A percentile compares a stretch with the other conserved stretches of the same genome.
Conservation (phyloP, 1,140 invertebrate species). For the Euschistus heros region DNA sequence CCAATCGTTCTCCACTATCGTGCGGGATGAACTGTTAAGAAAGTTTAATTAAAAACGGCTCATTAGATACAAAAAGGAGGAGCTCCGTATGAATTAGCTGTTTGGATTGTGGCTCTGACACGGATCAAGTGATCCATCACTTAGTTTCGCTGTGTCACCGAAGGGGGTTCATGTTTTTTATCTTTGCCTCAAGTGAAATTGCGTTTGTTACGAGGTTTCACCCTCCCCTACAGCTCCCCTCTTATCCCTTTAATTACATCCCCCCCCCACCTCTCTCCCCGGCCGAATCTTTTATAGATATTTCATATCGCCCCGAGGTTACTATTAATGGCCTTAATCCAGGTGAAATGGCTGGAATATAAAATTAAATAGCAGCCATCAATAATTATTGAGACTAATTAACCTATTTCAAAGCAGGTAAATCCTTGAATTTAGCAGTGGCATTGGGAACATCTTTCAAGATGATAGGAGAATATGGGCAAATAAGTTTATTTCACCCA, state of each 20-base stretch:
- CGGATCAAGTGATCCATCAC: conserved; percentile 10
- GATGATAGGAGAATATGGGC: too few relatives aligned
- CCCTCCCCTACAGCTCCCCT: background rate
- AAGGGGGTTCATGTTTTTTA: background rate
- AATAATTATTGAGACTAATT: too few relatives aligned
- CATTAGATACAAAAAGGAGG: background rate
- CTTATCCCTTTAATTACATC: conserved; percentile 6
- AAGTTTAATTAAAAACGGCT: background rate
- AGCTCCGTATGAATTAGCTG: background rate
- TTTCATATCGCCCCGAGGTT: too few relatives aligned
- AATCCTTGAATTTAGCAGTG: too few relatives aligned
- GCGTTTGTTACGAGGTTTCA: conserved; percentile 14
- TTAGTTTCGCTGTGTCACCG: conserved; percentile 10
- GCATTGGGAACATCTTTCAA: too few relatives aligned
- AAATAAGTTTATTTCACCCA: too few relatives aligned
- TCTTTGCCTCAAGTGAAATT: conserved; percentile 11
- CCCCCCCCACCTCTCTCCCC: background rate
- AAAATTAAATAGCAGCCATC: too few relatives aligned
- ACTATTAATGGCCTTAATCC: too few relatives aligned
- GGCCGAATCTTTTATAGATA: too few relatives aligned
- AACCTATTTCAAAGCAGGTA: too few relatives aligned
- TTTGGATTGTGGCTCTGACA: conserved; percentile 2
- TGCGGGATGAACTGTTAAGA: conserved; percentile 8
- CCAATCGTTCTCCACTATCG: background rate
- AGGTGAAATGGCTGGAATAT: too few relatives aligned